A percentile compares a stretch with the other conserved stretches of the same genome.
Evolutionary conservation across 2,797 vertebrate genomes (phyloP).

Genomic region (Etheostoma perlongum): DNA sequence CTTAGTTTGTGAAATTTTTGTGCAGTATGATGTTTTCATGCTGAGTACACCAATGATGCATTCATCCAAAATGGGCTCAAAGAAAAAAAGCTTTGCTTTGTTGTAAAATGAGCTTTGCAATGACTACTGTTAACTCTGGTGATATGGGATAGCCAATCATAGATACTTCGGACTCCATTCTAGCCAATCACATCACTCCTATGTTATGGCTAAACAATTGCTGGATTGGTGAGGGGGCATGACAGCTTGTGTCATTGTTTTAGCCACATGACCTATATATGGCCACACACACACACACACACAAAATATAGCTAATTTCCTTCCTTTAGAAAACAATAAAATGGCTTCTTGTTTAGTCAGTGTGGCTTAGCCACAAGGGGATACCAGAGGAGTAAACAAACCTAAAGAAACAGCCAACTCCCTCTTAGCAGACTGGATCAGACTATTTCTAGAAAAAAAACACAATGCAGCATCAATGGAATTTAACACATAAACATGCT

Average conservation of each 20-base stretch:
- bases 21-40: conserved; percentile 6
- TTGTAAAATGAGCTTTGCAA: conserved; percentile 19
- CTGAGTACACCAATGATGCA: not conserved
- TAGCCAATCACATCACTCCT: conserved; percentile 64
- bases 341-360: conserved; percentile 40
- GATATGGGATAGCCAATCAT: conserved; percentile 68
- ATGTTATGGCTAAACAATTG: conserved; percentile 50
- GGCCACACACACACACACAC: not conserved
- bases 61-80: not conserved
- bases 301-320: conserved; percentile 3
- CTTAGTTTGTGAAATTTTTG: not conserved
- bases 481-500: conserved; percentile 2
- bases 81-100: conserved; percentile 8
- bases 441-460: conserved; percentile 25
- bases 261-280: conserved; percentile 81
- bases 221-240: conserved; percentile 38
- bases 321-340: conserved; percentile 21
- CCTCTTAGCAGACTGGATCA: conserved; percentile 22
- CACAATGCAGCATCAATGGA: not conserved
- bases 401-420: conserved; percentile 38
- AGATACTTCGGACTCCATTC: conserved; percentile 26
- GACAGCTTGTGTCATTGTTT: conserved; percentile 78
- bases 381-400: conserved; percentile 60
- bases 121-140: conserved; percentile 48
- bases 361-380: conserved; percentile 33